Evolutionary conservation across 2,888 invertebrate species (phyloP).

Genomic region (Leucoma salicis): DNA sequence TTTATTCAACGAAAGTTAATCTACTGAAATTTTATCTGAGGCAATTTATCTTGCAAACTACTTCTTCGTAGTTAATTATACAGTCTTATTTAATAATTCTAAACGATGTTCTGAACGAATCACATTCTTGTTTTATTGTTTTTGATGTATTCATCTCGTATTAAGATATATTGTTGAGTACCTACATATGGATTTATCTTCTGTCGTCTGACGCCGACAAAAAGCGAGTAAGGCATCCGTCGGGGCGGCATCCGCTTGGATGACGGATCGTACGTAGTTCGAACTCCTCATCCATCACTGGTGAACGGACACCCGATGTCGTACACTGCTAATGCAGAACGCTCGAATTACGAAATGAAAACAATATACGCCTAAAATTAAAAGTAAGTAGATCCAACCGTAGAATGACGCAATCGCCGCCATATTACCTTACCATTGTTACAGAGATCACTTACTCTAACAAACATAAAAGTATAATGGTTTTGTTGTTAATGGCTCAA

Average conservation of each 20-base stretch:
- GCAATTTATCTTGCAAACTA: neutral
- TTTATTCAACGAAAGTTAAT: neutral
- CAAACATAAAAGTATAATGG: slow-evolving; percentile 9
- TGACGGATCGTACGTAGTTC: slow-evolving; percentile 42
- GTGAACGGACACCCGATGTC: slow-evolving; percentile 15
- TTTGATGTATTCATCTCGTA: neutral
- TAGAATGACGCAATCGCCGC: slow-evolving; percentile 25
- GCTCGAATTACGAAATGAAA: neutral
- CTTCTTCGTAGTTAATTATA: neutral
- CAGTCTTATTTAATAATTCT: neutral
- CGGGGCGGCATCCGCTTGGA: slow-evolving; percentile 37
- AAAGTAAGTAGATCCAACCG: slow-evolving; percentile 15
- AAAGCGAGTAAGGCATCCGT: slow-evolving; percentile 41
- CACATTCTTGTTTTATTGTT: neutral
- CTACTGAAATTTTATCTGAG: neutral
- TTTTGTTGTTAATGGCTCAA: slow-evolving; percentile 21
- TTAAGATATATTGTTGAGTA: slow-evolving; percentile 8
- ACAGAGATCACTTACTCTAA: slow-evolving; percentile 35
- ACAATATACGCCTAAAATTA: neutral
- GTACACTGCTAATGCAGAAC: slow-evolving; percentile 14
- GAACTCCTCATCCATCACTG: slow-evolving; percentile 46
- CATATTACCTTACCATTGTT: slow-evolving; percentile 24
- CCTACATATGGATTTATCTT: slow-evolving; percentile 32
- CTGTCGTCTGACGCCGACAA: slow-evolving; percentile 36
- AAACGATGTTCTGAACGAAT: neutral